Percentiles rank a stretch among this genome's conserved stretches.
These are phyloP conservation scores for Horisme vitalbata DNA, from an alignment of 2,888 invertebrate genomes.

Conservation along the genomic window DNA sequence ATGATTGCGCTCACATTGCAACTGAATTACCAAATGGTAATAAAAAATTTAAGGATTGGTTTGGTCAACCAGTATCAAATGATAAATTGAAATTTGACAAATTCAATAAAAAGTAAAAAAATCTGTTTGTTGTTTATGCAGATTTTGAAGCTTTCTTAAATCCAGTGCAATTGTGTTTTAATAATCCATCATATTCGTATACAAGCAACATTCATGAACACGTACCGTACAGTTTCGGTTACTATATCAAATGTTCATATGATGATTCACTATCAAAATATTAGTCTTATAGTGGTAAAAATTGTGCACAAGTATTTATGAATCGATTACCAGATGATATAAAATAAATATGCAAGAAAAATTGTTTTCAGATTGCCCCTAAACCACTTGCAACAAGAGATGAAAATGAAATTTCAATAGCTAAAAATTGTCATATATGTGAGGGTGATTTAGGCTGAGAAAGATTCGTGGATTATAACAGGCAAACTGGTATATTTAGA, in stretches of 20 bases:
- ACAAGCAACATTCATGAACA: constrained; percentile 37
- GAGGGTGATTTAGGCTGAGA: constrained; percentile 24
- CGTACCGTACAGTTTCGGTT: constrained; percentile 40
- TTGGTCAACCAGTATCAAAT: too few species aligned
- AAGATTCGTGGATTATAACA: constrained; percentile 27
- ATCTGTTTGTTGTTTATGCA: constrained; percentile 9
- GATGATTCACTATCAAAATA: constrained; percentile 23
- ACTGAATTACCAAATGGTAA: too few species aligned
- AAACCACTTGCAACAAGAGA: neutral
- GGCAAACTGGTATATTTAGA: constrained; percentile 34
- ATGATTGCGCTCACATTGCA: too few species aligned
- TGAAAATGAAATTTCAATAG: neutral
- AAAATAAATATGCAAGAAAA: constrained; percentile 8
- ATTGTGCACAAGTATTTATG: constrained; percentile 38
- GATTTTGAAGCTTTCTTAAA: constrained; percentile 37
- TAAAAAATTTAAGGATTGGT: too few species aligned
- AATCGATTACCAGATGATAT: constrained; percentile 30
- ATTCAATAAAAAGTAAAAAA: constrained; percentile 1
- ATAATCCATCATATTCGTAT: constrained; percentile 29
- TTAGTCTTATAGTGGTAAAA: constrained; percentile 30
- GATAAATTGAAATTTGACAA: neutral
- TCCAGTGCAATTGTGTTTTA: constrained; percentile 30
- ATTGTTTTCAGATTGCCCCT: neutral
- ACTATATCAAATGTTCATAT: constrained; percentile 41
- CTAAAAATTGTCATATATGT: constrained; percentile 18